Percentiles rank a stretch among this genome's conserved stretches.
phyloP scores from a whole-genome alignment of 1,140 invertebrate species.

The Sitophilus oryzae region DNA sequence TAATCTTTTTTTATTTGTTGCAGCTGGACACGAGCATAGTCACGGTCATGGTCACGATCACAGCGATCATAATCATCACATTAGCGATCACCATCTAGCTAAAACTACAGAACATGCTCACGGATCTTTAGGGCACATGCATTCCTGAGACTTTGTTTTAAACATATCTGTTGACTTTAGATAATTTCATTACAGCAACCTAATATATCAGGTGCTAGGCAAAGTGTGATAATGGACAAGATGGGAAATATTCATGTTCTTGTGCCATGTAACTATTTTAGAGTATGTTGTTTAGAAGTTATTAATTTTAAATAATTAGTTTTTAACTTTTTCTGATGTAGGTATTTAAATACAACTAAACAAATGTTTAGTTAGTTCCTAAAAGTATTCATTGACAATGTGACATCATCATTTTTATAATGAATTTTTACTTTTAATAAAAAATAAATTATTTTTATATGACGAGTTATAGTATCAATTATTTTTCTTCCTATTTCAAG shows the following conservation, averaged over 20 bases:
- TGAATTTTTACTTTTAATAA: too few species aligned
- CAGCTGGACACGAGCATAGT: conserved; percentile 29
- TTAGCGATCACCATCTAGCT: conserved; percentile 17
- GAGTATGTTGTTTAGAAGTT: too few species aligned
- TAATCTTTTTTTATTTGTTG: too few species aligned
- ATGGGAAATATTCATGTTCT: not conserved
- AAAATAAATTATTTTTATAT: too few species aligned
- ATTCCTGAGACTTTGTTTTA: not conserved
- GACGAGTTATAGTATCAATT: too few species aligned
- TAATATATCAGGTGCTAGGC: not conserved
- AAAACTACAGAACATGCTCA: not conserved
- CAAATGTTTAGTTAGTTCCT: too few species aligned
- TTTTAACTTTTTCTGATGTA: too few species aligned
- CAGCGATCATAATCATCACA: conserved; percentile 18
- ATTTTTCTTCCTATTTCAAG: too few species aligned
- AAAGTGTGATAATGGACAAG: not conserved
- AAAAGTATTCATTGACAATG: too few species aligned
- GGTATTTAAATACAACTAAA: too few species aligned
- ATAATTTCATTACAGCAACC: not conserved
- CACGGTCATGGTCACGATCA: conserved; percentile 16
- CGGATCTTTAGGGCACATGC: not conserved
- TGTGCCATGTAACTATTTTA: not conserved
- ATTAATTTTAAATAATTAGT: too few species aligned
- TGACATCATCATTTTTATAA: too few species aligned
- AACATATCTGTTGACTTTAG: not conserved